Evolutionary conservation across 2,797 vertebrate genomes (phyloP).

Genomic region (Morus bassanus): DNA sequence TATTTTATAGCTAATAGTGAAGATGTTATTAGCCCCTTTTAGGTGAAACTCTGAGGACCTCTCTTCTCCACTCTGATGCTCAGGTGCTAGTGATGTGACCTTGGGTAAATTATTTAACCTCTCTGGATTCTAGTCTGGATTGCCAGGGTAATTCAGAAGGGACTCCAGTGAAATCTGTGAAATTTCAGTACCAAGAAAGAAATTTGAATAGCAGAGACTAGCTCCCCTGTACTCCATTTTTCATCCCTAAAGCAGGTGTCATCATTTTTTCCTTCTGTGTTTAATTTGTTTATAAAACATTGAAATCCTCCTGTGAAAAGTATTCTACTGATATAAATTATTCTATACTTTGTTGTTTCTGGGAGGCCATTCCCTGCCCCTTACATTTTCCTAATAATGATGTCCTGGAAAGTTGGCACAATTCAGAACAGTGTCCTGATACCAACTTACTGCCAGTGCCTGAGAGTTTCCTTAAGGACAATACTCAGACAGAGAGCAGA

Average conservation of each 20-base stretch:
- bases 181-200: background rate
- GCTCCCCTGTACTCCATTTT: background rate
- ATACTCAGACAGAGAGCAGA: background rate
- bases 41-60: background rate
- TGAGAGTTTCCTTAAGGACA: background rate
- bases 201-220: background rate
- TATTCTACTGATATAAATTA: background rate
- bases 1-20: constrained; percentile 26
- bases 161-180: background rate
- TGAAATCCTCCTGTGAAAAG: background rate
- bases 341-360: background rate
- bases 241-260: background rate
- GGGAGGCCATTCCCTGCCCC: background rate
- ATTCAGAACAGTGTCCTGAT: background rate
- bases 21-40: background rate
- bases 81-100: background rate
- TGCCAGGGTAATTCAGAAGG: background rate
- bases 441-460: background rate
- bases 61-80: background rate
- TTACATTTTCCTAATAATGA: background rate
- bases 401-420: background rate
- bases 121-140: background rate
- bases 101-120: constrained; percentile 28
- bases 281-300: background rate
- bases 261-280: background rate